A percentile compares a stretch with the other conserved stretches of the same genome.
These are phyloP conservation scores for Podabrus alpinus DNA, from an alignment of 2,888 invertebrate genomes.

Conservation along the genomic window DNA sequence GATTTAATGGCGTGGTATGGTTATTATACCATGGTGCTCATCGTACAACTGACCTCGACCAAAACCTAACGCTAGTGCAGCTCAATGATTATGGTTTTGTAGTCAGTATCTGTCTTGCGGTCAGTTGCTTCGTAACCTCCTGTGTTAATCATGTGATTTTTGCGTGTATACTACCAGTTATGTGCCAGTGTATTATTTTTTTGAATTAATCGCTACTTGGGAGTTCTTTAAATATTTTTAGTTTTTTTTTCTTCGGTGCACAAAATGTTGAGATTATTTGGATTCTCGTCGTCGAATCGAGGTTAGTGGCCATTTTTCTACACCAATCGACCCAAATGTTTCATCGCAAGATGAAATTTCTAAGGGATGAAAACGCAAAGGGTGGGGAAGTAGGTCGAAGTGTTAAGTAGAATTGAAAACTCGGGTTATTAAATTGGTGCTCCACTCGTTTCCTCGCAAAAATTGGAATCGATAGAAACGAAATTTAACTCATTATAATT, in stretches of 20 bases:
- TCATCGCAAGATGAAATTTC: neutral
- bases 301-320: neutral
- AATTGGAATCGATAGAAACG: neutral
- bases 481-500: neutral
- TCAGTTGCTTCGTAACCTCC: conserved; percentile 34
- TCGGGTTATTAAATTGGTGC: neutral
- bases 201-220: neutral
- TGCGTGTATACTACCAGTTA: conserved; percentile 17
- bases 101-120: conserved; percentile 22
- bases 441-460: neutral
- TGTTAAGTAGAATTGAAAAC: neutral
- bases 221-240: neutral
- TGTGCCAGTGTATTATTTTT: conserved; percentile 8
- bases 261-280: neutral
- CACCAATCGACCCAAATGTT: neutral
- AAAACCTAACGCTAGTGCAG: neutral
- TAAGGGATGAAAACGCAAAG: neutral
- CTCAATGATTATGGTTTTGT: conserved; percentile 1
- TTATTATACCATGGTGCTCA: neutral
- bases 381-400: neutral
- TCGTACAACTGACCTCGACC: conserved; percentile 14
- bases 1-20: neutral
- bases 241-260: neutral
- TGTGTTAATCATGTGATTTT: conserved; percentile 32
- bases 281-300: neutral